These are phyloP conservation scores for Hemicrepidius hirtus DNA, from an alignment of 2,888 invertebrate genomes.

Conservation along the genomic window DNA sequence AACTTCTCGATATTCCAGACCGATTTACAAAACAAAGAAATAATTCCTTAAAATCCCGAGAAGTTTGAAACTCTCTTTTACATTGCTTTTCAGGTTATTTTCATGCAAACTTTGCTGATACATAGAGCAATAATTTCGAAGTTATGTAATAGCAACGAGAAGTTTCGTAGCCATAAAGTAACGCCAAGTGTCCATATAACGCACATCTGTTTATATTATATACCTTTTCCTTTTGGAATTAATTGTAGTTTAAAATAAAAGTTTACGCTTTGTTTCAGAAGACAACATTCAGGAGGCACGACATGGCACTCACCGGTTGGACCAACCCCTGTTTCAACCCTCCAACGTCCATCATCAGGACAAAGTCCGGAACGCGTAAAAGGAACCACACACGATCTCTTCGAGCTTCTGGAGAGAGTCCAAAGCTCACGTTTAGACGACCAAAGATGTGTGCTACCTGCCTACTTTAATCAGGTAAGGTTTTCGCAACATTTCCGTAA, in stretches of 20 bases:
- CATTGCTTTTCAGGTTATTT: too few species aligned
- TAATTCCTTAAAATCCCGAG: neutral
- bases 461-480: conserved; percentile 91
- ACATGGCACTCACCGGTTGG: conserved; percentile 66
- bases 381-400: conserved; percentile 84
- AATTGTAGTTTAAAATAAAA: neutral
- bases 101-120: too few species aligned
- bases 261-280: conserved; percentile 72
- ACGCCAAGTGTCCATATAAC: too few species aligned
- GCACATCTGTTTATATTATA: too few species aligned
- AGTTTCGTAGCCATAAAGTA: too few species aligned
- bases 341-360: conserved; percentile 54
- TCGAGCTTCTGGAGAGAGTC: conserved; percentile 94
- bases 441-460: conserved; percentile 96
- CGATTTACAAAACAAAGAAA: too few species aligned
- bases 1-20: too few species aligned
- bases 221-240: neutral
- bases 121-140: too few species aligned
- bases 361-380: conserved; percentile 73
- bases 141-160: too few species aligned
- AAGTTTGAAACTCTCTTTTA: conserved; percentile 1
- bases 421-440: conserved; percentile 97
- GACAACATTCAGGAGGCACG: conserved; percentile 77
- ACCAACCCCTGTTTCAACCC: conserved; percentile 55
- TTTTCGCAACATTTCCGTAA: too few species aligned